Base-by-base conservation (phyloP, 2,888 invertebrate species). In the Pyrgus malvae region DNA sequence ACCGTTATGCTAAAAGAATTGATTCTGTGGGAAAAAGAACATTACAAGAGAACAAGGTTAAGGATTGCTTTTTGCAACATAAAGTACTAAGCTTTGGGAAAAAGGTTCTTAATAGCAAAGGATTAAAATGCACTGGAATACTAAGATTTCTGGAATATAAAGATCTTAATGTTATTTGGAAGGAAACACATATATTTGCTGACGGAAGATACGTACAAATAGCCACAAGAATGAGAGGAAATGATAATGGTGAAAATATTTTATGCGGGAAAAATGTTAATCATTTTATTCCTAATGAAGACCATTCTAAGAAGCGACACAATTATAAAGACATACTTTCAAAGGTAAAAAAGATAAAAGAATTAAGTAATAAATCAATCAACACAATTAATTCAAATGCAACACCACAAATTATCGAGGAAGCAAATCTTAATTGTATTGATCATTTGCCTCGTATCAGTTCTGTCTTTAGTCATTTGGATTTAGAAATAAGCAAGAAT, bases 1-100 rank as follows among this genome's bases (percentile, higher is more conserved):
- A 60, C 27, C 77, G 74, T 62, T 75, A 73, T 62, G 46, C 63
- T 2, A 75, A 70, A 54, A 78, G 68, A 64, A 58, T 59, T 25
- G 66, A 69, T 16, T 56, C 59, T 31, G 40, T 45, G 50, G 62
- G 62, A 59, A 62, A 35, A 46, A 60, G 57, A 35, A 63, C 17
- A 40, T 54, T 40, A 29, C 19, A 41, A 11, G 62, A 64, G 57
- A 51, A 53, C 11, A 40, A 49, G 41, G 14, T 46, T 17, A 63
- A 62, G 51, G 71, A 79, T 58, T 67, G 69, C 48, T 72, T 74
- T 53, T 60, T 88, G 6, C 78, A 79, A 69, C 83, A 78, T 55
- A 88, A 87, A 72, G 60, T 89, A 37, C 70, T 84, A 64, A 87
- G 83, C 63, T 76, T 89, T 46, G 89, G 89, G 44, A 69, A 78